phyloP scores from a whole-genome alignment of 2,113 vertebrate genomes.

The Protomyctophum bolini region DNA sequence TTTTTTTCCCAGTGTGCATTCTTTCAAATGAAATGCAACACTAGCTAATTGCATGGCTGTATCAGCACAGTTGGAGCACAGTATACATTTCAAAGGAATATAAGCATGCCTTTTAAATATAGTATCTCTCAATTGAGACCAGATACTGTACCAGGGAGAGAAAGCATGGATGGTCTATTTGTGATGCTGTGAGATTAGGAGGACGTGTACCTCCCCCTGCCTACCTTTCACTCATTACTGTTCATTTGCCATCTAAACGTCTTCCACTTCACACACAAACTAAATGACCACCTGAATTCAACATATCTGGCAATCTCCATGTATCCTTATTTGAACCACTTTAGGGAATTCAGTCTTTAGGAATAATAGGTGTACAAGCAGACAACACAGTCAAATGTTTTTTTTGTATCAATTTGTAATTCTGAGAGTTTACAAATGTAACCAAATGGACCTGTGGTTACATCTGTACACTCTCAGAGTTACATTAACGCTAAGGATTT shows the following conservation, averaged over 20 bases:
- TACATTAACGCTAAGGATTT: too few relatives aligned
- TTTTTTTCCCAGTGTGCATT: conserved; percentile 2
- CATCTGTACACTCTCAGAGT: too few relatives aligned
- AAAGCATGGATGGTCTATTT: conserved; percentile 60
- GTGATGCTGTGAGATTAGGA: conserved; percentile 67
- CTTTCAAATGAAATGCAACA: conserved; percentile 71
- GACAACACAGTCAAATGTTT: too few relatives aligned
- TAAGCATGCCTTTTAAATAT: conserved; percentile 63
- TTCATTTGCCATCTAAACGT: conserved; percentile 64
- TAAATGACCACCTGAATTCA: conserved; percentile 45
- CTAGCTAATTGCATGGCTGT: conserved; percentile 63
- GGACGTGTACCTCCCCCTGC: conserved; percentile 57
- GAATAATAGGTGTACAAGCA: too few relatives aligned
- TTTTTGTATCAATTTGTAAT: too few relatives aligned
- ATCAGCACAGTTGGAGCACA: conserved; percentile 3
- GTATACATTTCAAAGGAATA: conserved; percentile 67
- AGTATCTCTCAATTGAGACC: conserved; percentile 62
- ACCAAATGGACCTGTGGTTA: too few relatives aligned
- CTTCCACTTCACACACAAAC: conserved; percentile 57
- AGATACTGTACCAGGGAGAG: conserved; percentile 37
- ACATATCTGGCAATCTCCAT: conserved; percentile 23
- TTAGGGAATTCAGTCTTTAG: conserved; percentile 40
- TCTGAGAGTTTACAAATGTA: background rate
- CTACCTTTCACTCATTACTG: conserved; percentile 67
- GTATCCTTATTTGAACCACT: conserved; percentile 34